These are phyloP conservation scores for Clepsis dumicolana DNA, from an alignment of 2,888 invertebrate species.

Conservation along the genomic window DNA sequence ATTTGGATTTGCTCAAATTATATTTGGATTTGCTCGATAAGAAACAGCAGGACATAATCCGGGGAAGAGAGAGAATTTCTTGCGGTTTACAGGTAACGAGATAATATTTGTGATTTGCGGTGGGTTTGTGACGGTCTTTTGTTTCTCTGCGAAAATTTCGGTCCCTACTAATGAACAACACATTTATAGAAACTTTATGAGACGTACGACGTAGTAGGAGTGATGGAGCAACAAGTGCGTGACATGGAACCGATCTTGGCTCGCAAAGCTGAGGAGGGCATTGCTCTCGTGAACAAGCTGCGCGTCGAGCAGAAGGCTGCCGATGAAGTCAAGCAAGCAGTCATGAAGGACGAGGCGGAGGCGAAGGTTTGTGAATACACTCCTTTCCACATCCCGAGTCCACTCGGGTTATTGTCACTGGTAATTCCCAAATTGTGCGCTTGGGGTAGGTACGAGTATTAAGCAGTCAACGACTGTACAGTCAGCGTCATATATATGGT, in stretches of 20 bases:
- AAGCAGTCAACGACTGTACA: no score
- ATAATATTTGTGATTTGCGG: no score
- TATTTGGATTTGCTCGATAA: slow-evolving; percentile 90
- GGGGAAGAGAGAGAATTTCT: slow-evolving; percentile 88
- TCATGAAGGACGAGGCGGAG: slow-evolving; percentile 93
- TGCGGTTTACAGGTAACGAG: slow-evolving; percentile 88
- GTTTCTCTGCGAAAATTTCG: no score
- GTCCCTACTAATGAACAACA: no score
- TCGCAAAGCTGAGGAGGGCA: slow-evolving; percentile 91
- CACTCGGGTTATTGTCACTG: no score
- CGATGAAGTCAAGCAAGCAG: slow-evolving; percentile 92
- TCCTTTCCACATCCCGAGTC: no score
- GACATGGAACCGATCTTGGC: slow-evolving; percentile 93
- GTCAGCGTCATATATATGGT: no score
- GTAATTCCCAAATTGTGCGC: no score
- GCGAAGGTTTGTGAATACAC: slow-evolving; percentile 87
- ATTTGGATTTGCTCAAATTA: slow-evolving; percentile 93
- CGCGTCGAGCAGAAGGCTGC: slow-evolving; percentile 93
- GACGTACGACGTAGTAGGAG: slow-evolving; percentile 92
- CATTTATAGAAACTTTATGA: slow-evolving; percentile 89
- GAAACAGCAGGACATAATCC: slow-evolving; percentile 89
- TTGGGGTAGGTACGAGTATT: no score
- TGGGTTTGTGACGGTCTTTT: no score
- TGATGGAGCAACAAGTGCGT: slow-evolving; percentile 94
- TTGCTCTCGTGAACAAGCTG: slow-evolving; percentile 90